Percentiles rank a stretch among this genome's conserved stretches.
Evolutionary conservation across 2,113 vertebrate genomes (phyloP).

Genomic region (Hippopotamus amphibius): DNA sequence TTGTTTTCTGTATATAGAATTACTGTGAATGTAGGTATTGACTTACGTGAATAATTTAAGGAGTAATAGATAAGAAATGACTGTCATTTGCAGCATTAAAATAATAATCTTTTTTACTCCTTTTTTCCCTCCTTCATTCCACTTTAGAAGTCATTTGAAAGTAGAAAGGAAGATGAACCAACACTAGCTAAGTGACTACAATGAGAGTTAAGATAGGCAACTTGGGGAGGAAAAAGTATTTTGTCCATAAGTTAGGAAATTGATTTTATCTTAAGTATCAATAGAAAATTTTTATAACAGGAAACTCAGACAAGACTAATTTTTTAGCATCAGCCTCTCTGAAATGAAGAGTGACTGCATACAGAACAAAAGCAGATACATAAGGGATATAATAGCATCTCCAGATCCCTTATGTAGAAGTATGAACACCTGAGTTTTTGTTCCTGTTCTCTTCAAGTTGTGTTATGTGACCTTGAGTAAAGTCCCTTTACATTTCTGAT

Average conservation of each 20-base stretch:
- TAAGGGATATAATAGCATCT: not conserved
- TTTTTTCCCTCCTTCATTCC: not conserved
- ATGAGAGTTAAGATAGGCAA: not conserved
- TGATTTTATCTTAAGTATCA: slow-evolving; percentile 20
- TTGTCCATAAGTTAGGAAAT: slow-evolving; percentile 23
- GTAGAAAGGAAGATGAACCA: not conserved
- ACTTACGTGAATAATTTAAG: slow-evolving; percentile 47
- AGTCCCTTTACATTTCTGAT: not conserved
- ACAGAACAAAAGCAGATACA: not conserved
- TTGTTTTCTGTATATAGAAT: slow-evolving; percentile 42
- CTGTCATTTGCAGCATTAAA: not conserved
- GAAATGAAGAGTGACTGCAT: not conserved
- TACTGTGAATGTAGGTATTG: not conserved
- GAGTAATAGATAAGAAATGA: not conserved
- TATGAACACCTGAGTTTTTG: not conserved
- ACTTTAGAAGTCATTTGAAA: slow-evolving; percentile 43
- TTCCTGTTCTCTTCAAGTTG: not conserved
- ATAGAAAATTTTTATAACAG: not conserved
- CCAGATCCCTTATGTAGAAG: not conserved
- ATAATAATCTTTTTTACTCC: not conserved
- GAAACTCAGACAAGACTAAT: not conserved
- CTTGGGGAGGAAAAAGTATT: not conserved
- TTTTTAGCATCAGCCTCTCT: not conserved
- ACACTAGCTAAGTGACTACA: not conserved
- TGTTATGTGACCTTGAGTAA: not conserved